Percentiles rank a stretch among this genome's conserved stretches.
Conservation (phyloP, 2,797 vertebrate genomes). For the Enteromius fasciolatus region DNA sequence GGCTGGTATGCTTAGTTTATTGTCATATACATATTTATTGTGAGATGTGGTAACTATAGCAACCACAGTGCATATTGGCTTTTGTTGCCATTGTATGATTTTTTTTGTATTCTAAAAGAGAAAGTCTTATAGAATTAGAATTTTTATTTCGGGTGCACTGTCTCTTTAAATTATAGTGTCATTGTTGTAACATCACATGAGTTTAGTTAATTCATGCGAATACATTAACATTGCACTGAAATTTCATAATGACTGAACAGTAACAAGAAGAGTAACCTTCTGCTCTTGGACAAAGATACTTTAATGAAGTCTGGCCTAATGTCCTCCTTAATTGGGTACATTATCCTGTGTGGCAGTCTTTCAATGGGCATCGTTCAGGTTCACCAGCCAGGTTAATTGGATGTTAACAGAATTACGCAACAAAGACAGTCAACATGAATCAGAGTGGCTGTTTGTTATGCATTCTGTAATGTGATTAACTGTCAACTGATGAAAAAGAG, state of each 20-base stretch:
- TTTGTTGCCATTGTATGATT: too few relatives aligned
- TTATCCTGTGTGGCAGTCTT: conserved; percentile 60
- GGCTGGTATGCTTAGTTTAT: too few relatives aligned
- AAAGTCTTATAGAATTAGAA: neutral
- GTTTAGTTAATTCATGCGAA: conserved; percentile 18
- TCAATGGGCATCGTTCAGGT: conserved; percentile 59
- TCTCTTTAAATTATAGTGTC: neutral
- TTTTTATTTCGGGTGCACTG: neutral
- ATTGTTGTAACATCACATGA: neutral
- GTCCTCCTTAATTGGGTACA: conserved; percentile 63
- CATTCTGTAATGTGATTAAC: conserved; percentile 36
- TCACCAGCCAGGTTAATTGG: conserved; percentile 71
- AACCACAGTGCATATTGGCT: too few relatives aligned
- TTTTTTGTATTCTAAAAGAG: neutral
- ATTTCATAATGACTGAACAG: conserved; percentile 51
- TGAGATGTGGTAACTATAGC: too few relatives aligned
- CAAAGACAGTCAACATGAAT: conserved; percentile 10
- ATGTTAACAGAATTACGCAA: conserved; percentile 63
- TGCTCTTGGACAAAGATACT: conserved; percentile 56
- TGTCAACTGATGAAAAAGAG: conserved; percentile 25
- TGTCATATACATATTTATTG: too few relatives aligned
- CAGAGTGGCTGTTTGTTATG: conserved; percentile 22
- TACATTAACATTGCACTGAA: conserved; percentile 48
- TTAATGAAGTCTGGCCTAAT: conserved; percentile 61
- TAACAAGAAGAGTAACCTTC: conserved; percentile 47